Percentiles rank a stretch among this genome's conserved stretches.
phyloP scores from a whole-genome alignment of 1,140 invertebrate species.

The Habropoda laboriosa region DNA sequence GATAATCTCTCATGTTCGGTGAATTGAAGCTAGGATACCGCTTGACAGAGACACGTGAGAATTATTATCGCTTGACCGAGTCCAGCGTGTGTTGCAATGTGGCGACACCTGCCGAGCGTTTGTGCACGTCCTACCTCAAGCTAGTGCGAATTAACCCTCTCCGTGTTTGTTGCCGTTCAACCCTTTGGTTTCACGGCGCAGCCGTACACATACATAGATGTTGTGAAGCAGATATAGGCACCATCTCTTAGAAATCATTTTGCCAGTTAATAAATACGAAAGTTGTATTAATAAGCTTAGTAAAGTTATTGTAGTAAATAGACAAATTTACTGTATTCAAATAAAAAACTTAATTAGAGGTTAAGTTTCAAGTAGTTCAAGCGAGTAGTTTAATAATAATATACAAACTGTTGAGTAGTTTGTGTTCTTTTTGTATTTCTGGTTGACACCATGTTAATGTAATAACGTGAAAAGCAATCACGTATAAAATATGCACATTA shows the following conservation, averaged over 20 bases:
- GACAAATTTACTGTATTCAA: neutral
- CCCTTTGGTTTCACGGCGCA: constrained; percentile 12
- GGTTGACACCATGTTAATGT: neutral
- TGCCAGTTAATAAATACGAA: neutral
- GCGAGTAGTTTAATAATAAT: neutral
- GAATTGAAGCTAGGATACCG: constrained; percentile 60
- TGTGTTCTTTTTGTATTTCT: neutral
- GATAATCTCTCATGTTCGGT: constrained; percentile 33
- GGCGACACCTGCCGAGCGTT: constrained; percentile 71
- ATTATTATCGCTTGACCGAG: constrained; percentile 65
- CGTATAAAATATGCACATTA: neutral
- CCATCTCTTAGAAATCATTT: neutral
- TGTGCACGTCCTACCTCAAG: constrained; percentile 66
- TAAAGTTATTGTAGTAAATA: neutral
- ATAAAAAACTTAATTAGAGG: neutral
- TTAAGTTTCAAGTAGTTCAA: neutral
- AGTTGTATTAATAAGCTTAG: neutral
- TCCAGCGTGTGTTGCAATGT: constrained; percentile 59
- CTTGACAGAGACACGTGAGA: constrained; percentile 66
- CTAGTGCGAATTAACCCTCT: constrained; percentile 62
- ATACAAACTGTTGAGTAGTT: neutral
- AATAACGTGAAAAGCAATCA: neutral
- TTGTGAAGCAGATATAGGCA: neutral
- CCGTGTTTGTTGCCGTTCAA: constrained; percentile 39
- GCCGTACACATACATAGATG: neutral